Percentiles rank a stretch among this genome's conserved stretches.
Conservation (phyloP, 2,888 invertebrate species). For the Ormyrus rosae region DNA sequence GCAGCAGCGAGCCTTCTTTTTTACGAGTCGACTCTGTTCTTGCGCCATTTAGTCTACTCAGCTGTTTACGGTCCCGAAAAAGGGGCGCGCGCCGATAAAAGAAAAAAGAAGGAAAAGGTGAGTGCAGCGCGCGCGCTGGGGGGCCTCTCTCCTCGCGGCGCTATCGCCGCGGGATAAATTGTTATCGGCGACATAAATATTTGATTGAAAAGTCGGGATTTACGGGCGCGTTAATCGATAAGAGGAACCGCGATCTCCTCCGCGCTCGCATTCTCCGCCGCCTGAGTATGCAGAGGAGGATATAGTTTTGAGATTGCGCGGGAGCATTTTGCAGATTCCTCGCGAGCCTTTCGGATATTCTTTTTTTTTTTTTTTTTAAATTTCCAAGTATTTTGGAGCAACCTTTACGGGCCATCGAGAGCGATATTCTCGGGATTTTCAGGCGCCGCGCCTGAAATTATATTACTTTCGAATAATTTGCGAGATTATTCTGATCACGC, state of each 20-base stretch:
- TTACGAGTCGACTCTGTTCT: slow-evolving; percentile 46
- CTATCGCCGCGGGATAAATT: slow-evolving; percentile 28
- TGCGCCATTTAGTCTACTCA: slow-evolving; percentile 34
- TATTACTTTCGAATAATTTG: no score
- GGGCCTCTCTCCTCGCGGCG: not conserved
- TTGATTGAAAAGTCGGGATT: slow-evolving; percentile 52
- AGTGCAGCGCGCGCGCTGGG: not conserved
- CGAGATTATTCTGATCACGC: no score
- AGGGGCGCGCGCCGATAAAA: slow-evolving; percentile 37
- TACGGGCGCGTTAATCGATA: slow-evolving; percentile 35
- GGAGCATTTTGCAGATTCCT: no score
- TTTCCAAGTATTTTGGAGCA: no score
- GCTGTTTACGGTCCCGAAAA: slow-evolving; percentile 45
- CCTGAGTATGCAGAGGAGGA: no score
- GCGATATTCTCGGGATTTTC: no score
- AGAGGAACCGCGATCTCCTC: not conserved
- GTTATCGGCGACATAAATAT: slow-evolving; percentile 50
- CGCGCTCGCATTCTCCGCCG: no score
- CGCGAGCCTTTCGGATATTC: no score
- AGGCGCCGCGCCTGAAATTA: no score
- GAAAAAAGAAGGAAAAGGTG: not conserved
- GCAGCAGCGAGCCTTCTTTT: slow-evolving; percentile 23
- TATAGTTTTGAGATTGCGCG: no score
- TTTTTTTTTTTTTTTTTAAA: no score
- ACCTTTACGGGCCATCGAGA: no score